phyloP scores from a whole-genome alignment of 2,113 vertebrate species.

The Sturnus vulgaris region DNA sequence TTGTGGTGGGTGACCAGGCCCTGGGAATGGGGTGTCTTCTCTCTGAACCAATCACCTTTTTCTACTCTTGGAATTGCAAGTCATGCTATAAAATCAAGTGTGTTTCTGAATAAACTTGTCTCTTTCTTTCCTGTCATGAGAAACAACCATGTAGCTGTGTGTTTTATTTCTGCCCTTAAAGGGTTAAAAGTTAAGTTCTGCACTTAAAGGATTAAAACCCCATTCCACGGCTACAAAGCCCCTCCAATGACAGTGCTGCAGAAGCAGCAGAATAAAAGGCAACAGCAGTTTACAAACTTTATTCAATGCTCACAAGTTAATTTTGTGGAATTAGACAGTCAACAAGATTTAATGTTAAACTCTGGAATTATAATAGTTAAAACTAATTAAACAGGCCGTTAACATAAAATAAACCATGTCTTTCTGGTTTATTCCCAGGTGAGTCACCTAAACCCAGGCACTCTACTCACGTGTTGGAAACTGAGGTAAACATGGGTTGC shows the following conservation, averaged over 20 bases:
- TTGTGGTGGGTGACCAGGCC: too few relatives aligned
- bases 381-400: background rate
- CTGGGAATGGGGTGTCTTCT: too few relatives aligned
- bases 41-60: too few relatives aligned
- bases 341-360: background rate
- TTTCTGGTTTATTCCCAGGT: background rate
- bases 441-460: background rate
- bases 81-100: too few relatives aligned
- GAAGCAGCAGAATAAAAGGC: background rate
- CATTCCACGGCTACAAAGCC: too few relatives aligned
- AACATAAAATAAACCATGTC: background rate
- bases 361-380: background rate
- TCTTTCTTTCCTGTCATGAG: too few relatives aligned
- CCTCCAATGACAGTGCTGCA: background rate
- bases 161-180: too few relatives aligned
- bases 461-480: constrained; percentile 86
- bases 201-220: too few relatives aligned
- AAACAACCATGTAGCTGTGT: too few relatives aligned
- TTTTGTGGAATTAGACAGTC: background rate
- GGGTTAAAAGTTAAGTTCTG: too few relatives aligned
- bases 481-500: constrained; percentile 83
- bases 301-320: background rate
- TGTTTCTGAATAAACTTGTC: too few relatives aligned
- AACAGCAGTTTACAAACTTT: background rate
- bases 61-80: too few relatives aligned